A percentile compares a stretch with the other conserved stretches of the same genome.
Evolutionary conservation across 1,140 invertebrate species (phyloP).

Genomic region (Pinna nobilis): DNA sequence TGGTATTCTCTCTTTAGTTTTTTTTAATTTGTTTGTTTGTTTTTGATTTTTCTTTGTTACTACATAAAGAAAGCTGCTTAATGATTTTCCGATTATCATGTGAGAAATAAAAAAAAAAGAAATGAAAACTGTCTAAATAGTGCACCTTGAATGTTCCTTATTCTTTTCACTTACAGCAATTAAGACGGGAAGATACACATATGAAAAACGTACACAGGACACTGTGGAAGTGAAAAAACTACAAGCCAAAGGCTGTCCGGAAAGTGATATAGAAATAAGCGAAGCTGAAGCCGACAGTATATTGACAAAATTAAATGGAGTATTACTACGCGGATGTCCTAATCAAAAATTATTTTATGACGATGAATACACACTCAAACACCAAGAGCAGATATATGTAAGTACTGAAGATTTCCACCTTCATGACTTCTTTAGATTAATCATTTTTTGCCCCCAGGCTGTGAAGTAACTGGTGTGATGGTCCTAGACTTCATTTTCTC

Average conservation of each 20-base stretch:
- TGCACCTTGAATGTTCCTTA: not conserved
- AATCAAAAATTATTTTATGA: constrained; percentile 27
- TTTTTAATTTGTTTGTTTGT: too few relatives aligned
- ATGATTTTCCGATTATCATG: too few relatives aligned
- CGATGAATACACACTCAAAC: constrained; percentile 3
- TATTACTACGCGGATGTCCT: constrained; percentile 19
- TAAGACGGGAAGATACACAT: constrained; percentile 72
- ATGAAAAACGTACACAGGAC: constrained; percentile 69
- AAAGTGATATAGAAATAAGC: constrained; percentile 15
- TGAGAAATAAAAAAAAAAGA: too few relatives aligned
- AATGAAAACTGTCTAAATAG: too few relatives aligned
- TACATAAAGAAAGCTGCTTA: too few relatives aligned
- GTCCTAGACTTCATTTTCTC: too few relatives aligned
- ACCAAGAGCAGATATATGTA: constrained; percentile 37
- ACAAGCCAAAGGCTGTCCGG: constrained; percentile 3
- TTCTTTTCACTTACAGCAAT: constrained; percentile 56
- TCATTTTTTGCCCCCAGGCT: not conserved
- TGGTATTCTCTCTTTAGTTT: too few relatives aligned
- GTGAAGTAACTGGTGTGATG: not conserved
- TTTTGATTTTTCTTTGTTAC: too few relatives aligned
- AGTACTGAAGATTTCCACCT: not conserved
- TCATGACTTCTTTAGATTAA: not conserved
- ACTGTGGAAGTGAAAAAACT: constrained; percentile 67
- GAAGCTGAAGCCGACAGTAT: constrained; percentile 38
- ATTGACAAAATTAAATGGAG: constrained; percentile 24